Evolutionary conservation across 2,888 invertebrate genomes (phyloP), one percentile per base, ranked within the genome.

Genomic region (Cactoblastis cactorum): DNA sequence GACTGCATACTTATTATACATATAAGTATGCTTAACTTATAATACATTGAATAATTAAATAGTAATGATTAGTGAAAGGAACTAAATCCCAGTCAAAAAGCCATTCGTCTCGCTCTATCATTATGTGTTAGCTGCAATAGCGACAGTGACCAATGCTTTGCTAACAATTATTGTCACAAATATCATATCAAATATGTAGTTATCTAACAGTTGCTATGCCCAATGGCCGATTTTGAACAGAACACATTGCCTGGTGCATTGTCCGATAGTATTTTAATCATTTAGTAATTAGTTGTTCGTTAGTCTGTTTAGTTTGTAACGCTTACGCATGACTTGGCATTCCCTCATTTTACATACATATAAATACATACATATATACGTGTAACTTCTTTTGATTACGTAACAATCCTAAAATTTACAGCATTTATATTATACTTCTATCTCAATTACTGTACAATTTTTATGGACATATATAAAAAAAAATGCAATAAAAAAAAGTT

Each of bases 211-310:
- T 49, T 33, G 39, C 39, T 41, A 41, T 19, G 41, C 22, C 14
- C 34, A 15, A 24, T 35, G 43, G 45, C 48, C 33, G 47, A 49
- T 50, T 51, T 50, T 48, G 52, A 58, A 55, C 56, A 52, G 54
- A 59, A 53, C 62, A 62, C 54, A 57, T 58, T 55, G 56, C 57
- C 47, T 52, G 41, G 17, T 48, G 48, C 48, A 50, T 54, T 53
- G 51, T 46, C 45, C 46, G 55, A 55, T 55, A 54, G 43, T 43
- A 43, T 45, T 19, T n/a, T 32, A 38, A 50, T 47, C 34, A 49
- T 49, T n/a, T 51, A 41, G 4, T 41, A 6, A 41, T n/a, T n/a
- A n/a, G n/a, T n/a, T n/a, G n/a, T n/a, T n/a, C n/a, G n/a, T n/a
- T n/a, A n/a, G n/a, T n/a, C n/a, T n/a, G n/a, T n/a, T n/a, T n/a